Percentiles rank a stretch among this genome's conserved stretches.
Evolutionary conservation across 2,797 vertebrate genomes (phyloP).

Genomic region (Propithecus deckenii): DNA sequence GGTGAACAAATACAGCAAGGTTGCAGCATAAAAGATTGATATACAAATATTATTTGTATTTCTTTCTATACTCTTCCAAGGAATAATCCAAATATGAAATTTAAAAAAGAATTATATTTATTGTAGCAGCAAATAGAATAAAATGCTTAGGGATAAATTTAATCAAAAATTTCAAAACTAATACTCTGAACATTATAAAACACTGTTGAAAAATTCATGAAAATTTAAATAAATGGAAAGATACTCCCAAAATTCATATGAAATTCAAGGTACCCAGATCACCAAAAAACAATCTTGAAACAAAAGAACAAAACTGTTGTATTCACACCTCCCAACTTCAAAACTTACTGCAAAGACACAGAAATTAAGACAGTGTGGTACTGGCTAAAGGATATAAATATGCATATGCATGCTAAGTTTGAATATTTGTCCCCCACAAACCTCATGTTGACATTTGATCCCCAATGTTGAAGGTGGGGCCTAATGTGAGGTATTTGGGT

Average conservation of each 20-base stretch:
- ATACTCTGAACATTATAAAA: neutral
- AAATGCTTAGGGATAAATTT: neutral
- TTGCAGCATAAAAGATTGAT: neutral
- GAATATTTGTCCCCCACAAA: neutral
- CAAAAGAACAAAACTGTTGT: neutral
- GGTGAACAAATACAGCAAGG: neutral
- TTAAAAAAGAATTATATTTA: neutral
- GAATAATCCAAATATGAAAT: neutral
- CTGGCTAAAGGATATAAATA: neutral
- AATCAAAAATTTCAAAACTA: neutral
- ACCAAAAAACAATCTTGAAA: neutral
- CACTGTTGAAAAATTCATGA: neutral
- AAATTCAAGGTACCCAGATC: neutral
- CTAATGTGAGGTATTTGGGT: neutral
- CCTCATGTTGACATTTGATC: neutral
- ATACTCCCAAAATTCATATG: neutral
- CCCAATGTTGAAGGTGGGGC: neutral
- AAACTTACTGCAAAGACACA: neutral
- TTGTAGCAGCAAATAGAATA: neutral
- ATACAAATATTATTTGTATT: neutral
- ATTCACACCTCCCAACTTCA: neutral
- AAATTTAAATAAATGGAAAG: neutral
- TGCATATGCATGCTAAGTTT: neutral
- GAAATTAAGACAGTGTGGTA: neutral
- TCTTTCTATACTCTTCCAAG: neutral